A percentile compares a stretch with the other conserved stretches of the same genome.
These are phyloP conservation scores for Leptopilina drosophilae DNA, from an alignment of 2,888 invertebrate genomes.

Conservation along the genomic window DNA sequence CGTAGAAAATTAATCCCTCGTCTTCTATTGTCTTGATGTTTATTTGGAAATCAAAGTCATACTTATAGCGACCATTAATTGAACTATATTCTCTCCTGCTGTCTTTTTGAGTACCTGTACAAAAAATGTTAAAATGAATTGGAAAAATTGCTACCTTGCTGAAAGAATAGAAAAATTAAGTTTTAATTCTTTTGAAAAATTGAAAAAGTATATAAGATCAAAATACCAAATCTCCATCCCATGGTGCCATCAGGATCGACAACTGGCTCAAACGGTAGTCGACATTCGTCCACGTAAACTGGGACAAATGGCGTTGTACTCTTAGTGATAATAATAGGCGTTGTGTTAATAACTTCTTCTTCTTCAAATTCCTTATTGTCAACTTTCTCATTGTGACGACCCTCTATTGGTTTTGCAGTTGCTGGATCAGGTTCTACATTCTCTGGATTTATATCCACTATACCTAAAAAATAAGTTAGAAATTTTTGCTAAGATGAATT, in stretches of 20 bases:
- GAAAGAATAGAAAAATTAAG: not conserved
- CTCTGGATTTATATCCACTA: constrained; percentile 52
- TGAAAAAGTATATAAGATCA: too few relatives aligned
- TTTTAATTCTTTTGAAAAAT: not conserved
- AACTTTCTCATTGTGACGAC: constrained; percentile 46
- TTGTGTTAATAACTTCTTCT: constrained; percentile 69
- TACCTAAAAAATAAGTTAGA: constrained; percentile 47
- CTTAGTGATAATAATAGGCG: constrained; percentile 67
- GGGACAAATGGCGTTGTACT: constrained; percentile 58
- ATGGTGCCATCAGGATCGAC: constrained; percentile 78
- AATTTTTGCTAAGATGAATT: too few relatives aligned
- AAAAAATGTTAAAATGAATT: constrained; percentile 46
- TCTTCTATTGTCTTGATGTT: constrained; percentile 87
- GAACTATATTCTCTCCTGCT: constrained; percentile 86
- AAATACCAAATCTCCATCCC: constrained; percentile 84
- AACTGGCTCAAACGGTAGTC: constrained; percentile 79
- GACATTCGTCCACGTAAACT: constrained; percentile 75
- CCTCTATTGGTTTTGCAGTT: constrained; percentile 56
- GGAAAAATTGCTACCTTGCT: not conserved
- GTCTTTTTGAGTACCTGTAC: constrained; percentile 81
- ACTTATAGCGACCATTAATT: constrained; percentile 80
- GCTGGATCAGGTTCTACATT: constrained; percentile 44
- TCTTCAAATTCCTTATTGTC: constrained; percentile 57
- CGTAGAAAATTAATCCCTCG: constrained; percentile 92
- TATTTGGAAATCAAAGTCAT: constrained; percentile 86